Evolutionary conservation across 2,113 vertebrate genomes (phyloP).

Genomic region (Eptesicus fuscus): DNA sequence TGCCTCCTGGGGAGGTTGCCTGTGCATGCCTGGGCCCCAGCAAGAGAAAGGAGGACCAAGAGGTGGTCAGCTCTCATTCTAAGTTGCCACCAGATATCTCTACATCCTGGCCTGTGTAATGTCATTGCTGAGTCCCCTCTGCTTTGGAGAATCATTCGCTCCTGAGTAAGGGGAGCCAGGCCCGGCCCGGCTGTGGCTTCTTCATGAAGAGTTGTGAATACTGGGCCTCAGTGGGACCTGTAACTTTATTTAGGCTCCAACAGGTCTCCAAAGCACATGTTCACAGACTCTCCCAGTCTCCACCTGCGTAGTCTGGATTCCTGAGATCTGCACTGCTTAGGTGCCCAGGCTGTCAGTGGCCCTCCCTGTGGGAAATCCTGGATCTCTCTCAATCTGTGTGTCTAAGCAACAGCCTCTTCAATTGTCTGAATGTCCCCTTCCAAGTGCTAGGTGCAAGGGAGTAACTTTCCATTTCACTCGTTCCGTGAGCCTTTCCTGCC

Average conservation of each 20-base stretch:
- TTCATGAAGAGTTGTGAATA: not conserved
- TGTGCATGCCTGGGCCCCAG: not conserved
- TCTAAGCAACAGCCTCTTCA: not conserved
- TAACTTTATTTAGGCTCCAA: not conserved
- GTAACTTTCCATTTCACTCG: not conserved
- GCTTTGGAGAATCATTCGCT: not conserved
- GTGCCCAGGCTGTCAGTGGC: not conserved
- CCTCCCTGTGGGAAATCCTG: not conserved
- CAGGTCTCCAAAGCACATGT: not conserved
- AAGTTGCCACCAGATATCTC: not conserved
- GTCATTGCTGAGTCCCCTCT: not conserved
- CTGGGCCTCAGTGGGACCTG: not conserved
- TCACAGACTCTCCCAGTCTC: not conserved
- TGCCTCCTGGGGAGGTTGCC: no score
- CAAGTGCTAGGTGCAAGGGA: not conserved
- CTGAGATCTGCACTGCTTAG: not conserved
- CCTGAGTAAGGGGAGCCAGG: not conserved
- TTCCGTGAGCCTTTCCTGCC: not conserved
- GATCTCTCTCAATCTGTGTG: not conserved
- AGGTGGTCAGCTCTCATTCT: not conserved
- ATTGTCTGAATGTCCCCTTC: not conserved
- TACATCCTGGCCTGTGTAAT: not conserved
- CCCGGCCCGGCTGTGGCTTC: rapidly evolving
- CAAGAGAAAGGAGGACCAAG: not conserved
- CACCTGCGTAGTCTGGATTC: not conserved